A percentile compares a stretch with the other conserved stretches of the same genome.
These are phyloP conservation scores for Prietella phreatophila DNA, from an alignment of 2,113 vertebrate species.

Conservation along the genomic window DNA sequence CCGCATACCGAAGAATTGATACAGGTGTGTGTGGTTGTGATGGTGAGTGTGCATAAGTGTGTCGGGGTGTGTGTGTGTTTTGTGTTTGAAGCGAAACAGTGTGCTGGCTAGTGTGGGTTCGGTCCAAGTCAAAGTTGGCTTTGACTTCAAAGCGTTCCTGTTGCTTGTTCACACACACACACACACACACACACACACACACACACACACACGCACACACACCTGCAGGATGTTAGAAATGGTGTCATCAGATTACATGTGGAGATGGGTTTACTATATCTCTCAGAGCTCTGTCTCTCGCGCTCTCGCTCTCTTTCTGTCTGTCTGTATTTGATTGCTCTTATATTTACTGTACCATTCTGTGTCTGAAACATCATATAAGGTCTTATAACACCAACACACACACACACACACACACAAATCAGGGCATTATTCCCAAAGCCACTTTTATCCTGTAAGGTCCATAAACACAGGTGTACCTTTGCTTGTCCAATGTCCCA, in stretches of 20 bases:
- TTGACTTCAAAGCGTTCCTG: constrained; percentile 35
- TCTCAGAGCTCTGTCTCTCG: neutral
- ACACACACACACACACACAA: neutral
- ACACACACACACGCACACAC: constrained; percentile 30
- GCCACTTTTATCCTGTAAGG: neutral
- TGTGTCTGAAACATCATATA: constrained; percentile 16
- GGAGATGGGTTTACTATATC: constrained; percentile 8
- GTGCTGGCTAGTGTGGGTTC: constrained; percentile 37
- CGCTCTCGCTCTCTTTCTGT: neutral
- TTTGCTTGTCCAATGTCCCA: neutral
- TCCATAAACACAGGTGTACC: neutral
- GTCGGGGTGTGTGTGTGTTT: constrained; percentile 28
- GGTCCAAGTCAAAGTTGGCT: constrained; percentile 42
- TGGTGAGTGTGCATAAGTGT: constrained; percentile 13
- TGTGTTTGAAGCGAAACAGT: constrained; percentile 42
- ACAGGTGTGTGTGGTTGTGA: constrained; percentile 3
- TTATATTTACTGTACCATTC: neutral
- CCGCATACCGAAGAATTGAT: neutral
- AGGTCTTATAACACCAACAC: neutral
- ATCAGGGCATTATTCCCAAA: neutral
- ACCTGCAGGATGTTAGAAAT: constrained; percentile 37
- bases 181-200: constrained; percentile 27
- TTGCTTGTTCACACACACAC: constrained; percentile 35
- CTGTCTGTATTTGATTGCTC: neutral
- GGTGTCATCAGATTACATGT: constrained; percentile 35